Evolutionary conservation across 2,797 vertebrate species (phyloP), one percentile per base, ranked within the genome.

Genomic region (Falco novaeseelandiae): DNA sequence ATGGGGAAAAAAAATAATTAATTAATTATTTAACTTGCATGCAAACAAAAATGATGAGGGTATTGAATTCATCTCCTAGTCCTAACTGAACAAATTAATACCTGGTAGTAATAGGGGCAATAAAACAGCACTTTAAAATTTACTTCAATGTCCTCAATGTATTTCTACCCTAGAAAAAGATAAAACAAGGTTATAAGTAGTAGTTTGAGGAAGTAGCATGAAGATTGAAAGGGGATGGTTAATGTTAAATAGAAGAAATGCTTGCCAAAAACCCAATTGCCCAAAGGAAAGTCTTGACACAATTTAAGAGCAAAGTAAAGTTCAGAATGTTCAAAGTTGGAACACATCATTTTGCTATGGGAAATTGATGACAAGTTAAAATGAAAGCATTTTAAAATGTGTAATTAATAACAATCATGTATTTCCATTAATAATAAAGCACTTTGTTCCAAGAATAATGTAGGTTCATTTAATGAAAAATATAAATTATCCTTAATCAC

Each of bases 301-400:
- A 69, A 90, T 97, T 96, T 88, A 94, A 90, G 49, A 95, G 13
- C 38, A 88, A 97, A 93, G 44, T 76, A 87, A 89, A n/a, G 34
- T 91, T 72, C 58, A 69, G 29, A 87, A 44, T 69, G 26, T 61
- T 86, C 42, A 11, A 89, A 84, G 49, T 77, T 80, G 48, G 23
- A 93, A 61, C 52, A 83, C 44, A 77, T 87, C 8, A 95, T 95
- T 97, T 95, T 89, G 30, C 77, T 67, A 16, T 30, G 30, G 62
- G 63, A 95, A 97, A 97, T 44, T 74, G 57, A 94, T 76, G 57
- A 36, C 76, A 92, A 13, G 21, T 70, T 90, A 96, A 96, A 96
- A 84, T 57, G 87, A 94, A 95, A 81, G 40, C 12, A 69, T 48
- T 76, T 92, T 8, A 94, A 94, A 95, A 93, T 65, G 27, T 65